Conservation (phyloP, 2,888 invertebrate genomes). For the Dicranocentrus wangi region DNA sequence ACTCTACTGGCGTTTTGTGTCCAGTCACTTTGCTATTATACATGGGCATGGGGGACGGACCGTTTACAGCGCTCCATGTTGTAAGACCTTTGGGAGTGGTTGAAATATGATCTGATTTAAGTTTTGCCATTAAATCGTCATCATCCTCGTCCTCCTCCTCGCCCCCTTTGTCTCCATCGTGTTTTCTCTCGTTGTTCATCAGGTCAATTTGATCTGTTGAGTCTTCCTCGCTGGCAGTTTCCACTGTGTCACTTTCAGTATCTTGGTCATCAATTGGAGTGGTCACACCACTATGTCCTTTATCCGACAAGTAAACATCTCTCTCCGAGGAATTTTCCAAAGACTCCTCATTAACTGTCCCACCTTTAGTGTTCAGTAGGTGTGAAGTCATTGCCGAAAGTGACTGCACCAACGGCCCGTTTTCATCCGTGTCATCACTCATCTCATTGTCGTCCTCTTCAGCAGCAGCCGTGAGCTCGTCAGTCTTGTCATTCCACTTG, state of each 20-base stretch:
- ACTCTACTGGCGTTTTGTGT: slow-evolving; percentile 66
- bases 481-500: slow-evolving; percentile 65
- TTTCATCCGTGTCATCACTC: slow-evolving; percentile 55
- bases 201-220: slow-evolving; percentile 50
- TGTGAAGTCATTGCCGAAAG: slow-evolving; percentile 70
- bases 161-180: slow-evolving; percentile 41
- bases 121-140: slow-evolving; percentile 44
- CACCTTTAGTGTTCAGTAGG: slow-evolving; percentile 57
- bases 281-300: slow-evolving; percentile 48
- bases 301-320: slow-evolving; percentile 68
- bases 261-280: slow-evolving; percentile 54
- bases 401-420: slow-evolving; percentile 68
- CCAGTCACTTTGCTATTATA: slow-evolving; percentile 64
- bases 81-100: slow-evolving; percentile 72
- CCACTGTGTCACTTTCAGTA: slow-evolving; percentile 59
- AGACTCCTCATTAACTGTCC: slow-evolving; percentile 60
- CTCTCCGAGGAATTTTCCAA: slow-evolving; percentile 71
- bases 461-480: slow-evolving; percentile 53
- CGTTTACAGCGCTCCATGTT: slow-evolving; percentile 72
- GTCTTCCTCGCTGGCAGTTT: slow-evolving; percentile 64
- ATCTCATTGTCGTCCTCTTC: slow-evolving; percentile 55
- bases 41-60: slow-evolving; percentile 31
- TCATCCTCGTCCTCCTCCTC: slow-evolving; percentile 40
- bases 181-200: slow-evolving; percentile 44
- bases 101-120: slow-evolving; percentile 63